Evolutionary conservation across 1,140 invertebrate species (phyloP).

Genomic region (Spodoptera litura): DNA sequence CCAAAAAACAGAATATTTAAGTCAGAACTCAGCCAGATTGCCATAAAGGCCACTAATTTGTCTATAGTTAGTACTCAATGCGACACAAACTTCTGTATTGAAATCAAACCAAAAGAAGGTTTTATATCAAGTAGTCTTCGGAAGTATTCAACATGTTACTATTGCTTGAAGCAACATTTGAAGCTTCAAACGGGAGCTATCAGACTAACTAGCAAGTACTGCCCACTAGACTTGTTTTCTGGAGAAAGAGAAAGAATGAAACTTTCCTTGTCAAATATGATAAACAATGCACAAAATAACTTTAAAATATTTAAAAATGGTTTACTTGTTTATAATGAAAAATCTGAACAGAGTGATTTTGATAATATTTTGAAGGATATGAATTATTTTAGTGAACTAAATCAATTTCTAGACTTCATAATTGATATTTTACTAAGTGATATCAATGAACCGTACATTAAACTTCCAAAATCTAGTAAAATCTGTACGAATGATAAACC

Average conservation of each 20-base stretch:
- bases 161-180: constrained; percentile 90
- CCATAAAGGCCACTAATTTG: constrained; percentile 77
- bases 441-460: constrained; percentile 44
- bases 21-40: constrained; percentile 67
- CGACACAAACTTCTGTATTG: constrained; percentile 86
- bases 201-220: constrained; percentile 87
- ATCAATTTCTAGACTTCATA: constrained; percentile 72
- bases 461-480: constrained; percentile 49
- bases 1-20: constrained; percentile 72
- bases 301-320: constrained; percentile 90
- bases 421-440: constrained; percentile 67
- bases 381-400: constrained; percentile 56
- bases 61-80: constrained; percentile 65
- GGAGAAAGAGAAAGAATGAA: constrained; percentile 88
- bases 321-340: constrained; percentile 86
- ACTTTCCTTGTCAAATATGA: constrained; percentile 86
- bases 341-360: constrained; percentile 58
- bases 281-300: constrained; percentile 91
- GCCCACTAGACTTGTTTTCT: constrained; percentile 91
- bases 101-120: constrained; percentile 93
- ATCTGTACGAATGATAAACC: not conserved
- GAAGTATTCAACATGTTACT: constrained; percentile 88
- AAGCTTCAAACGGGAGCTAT: constrained; percentile 87
- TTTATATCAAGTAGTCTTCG: constrained; percentile 86
- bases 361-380: constrained; percentile 58